Evolutionary conservation across 2,113 vertebrate genomes (phyloP).

Genomic region (Seriola dumerili): DNA sequence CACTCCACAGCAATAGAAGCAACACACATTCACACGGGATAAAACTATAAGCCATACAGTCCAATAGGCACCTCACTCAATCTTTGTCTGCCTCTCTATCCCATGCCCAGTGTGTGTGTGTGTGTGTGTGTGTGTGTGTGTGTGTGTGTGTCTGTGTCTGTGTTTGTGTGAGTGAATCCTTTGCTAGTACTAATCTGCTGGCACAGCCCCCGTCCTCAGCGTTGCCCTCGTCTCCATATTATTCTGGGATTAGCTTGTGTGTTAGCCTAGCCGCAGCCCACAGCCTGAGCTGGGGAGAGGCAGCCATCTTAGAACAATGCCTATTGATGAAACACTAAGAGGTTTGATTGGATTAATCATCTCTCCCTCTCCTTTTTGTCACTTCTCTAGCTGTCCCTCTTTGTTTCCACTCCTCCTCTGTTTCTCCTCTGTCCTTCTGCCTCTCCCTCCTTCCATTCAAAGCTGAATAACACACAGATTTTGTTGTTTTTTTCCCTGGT

Average conservation of each 20-base stretch:
- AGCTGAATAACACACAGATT: slow-evolving; percentile 59
- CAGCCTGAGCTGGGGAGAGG: slow-evolving; percentile 69
- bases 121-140: slow-evolving; percentile 51
- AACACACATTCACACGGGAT: slow-evolving; percentile 69
- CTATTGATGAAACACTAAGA: slow-evolving; percentile 80
- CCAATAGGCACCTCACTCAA: slow-evolving; percentile 74
- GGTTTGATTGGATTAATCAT: slow-evolving; percentile 82
- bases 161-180: slow-evolving; percentile 64
- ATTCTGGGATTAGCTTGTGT: slow-evolving; percentile 77
- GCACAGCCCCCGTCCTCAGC: slow-evolving; percentile 67
- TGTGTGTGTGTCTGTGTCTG: slow-evolving; percentile 40
- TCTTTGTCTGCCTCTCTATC: slow-evolving; percentile 60
- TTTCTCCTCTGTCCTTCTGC: slow-evolving; percentile 48
- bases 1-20: slow-evolving; percentile 48
- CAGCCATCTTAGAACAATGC: slow-evolving; percentile 83
- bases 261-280: slow-evolving; percentile 77
- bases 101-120: slow-evolving; percentile 48
- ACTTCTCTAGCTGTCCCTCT: slow-evolving; percentile 43
- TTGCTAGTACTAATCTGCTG: slow-evolving; percentile 77
- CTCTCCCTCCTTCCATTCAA: slow-evolving; percentile 41
- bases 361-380: slow-evolving; percentile 47
- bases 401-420: slow-evolving; percentile 57
- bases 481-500: slow-evolving; percentile 42
- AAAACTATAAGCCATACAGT: slow-evolving; percentile 72
- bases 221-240: slow-evolving; percentile 70